A percentile compares a stretch with the other conserved stretches of the same genome.
These are phyloP conservation scores for Sympetrum striolatum DNA, from an alignment of 2,888 invertebrate genomes.

Conservation along the genomic window DNA sequence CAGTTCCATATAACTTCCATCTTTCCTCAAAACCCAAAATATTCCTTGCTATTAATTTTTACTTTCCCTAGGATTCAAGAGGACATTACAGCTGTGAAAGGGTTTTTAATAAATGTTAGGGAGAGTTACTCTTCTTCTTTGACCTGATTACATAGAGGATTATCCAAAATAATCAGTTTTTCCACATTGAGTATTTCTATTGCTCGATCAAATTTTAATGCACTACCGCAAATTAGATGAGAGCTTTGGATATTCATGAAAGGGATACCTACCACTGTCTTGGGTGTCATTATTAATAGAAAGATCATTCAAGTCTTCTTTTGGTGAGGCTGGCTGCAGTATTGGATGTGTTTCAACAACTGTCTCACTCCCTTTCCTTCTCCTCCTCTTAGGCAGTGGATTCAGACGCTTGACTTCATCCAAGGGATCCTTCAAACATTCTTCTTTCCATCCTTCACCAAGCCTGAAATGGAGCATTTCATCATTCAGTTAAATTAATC, in stretches of 20 bases:
- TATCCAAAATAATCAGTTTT: not conserved
- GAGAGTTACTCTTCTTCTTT: no score
- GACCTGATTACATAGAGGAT: not conserved
- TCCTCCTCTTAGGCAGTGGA: not conserved
- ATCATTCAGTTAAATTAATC: not conserved
- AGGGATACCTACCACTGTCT: not conserved
- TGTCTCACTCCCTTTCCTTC: constrained; percentile 1
- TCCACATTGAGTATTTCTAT: not conserved
- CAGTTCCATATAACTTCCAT: no score
- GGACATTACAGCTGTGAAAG: no score
- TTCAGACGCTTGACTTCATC: constrained; percentile 55
- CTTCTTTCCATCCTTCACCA: constrained; percentile 63
- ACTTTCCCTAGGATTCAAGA: no score
- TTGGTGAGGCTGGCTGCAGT: not conserved
- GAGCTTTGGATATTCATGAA: not conserved
- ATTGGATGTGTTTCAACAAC: not conserved
- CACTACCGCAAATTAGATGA: no score
- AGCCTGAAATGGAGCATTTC: constrained; percentile 57
- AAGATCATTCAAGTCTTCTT: not conserved
- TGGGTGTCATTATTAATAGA: not conserved
- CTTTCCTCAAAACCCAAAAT: no score
- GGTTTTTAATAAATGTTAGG: no score
- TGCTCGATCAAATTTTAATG: not conserved
- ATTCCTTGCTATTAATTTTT: no score
- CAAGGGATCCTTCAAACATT: constrained; percentile 62